Base-by-base conservation (phyloP, 2,113 vertebrate genomes). In the Tachysurus fulvidraco region DNA sequence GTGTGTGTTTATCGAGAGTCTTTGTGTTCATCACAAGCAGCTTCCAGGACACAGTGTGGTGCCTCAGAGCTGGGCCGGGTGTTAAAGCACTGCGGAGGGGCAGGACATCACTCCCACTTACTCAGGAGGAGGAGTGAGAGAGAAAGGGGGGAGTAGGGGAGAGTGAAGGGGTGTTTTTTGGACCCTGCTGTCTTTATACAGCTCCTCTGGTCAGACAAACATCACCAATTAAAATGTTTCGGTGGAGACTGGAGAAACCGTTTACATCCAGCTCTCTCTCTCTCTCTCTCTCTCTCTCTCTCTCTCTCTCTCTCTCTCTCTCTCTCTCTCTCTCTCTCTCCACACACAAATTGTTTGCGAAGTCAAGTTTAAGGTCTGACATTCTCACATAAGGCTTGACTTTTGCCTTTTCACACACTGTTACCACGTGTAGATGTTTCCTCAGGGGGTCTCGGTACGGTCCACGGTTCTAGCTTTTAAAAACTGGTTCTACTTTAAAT, bases 41-140 rank as follows among this genome's bases (percentile, higher is more conserved):
- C 92, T 92, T 95, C 93, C 94, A 92, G 90, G 85, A 67, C 90
- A 83, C 90, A 77, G 92, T 94, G 93, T 93, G 94, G 89, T 90
- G 69, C 85, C 86, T 90, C 88, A 90, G 91, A 82, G 59, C 91
- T 91, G 90, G 62, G 88, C 57, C 10, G 89, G 85, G 89, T 90
- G 92, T 94, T 95, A 94, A 95, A 94, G 94, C 46, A 83, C 74
- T 87, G 89, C 85, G 87, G 91, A 91, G 84, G 67, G 88, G 86
- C 60, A 85, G 76, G 89, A 91, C 89, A 83, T 91, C 92, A 93
- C 91, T 91, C 91, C 90, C 88, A 91, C 90, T 91, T 91, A 92
- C 81, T 91, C 85, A 89, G 89, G 91, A 91, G 87, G 85, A 67
- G 91, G 89, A 89, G 88, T 52, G 59, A 82, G 44, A 21, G 30